A percentile compares a stretch with the other conserved stretches of the same genome.
phyloP scores from a whole-genome alignment of 2,888 invertebrate species.

The Nomada fabriciana region DNA sequence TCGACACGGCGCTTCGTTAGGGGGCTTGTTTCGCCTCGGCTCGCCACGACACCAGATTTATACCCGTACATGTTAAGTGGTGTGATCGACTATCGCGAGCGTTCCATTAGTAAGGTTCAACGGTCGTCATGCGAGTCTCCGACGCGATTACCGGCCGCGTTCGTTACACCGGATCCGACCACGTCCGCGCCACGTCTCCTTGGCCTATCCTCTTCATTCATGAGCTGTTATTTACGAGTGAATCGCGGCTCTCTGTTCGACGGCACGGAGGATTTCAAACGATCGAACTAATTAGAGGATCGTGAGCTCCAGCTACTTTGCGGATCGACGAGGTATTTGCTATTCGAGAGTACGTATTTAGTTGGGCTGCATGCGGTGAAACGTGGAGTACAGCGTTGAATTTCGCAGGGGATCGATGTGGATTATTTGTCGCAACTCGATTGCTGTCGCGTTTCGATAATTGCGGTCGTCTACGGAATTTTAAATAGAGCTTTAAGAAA shows the following conservation, averaged over 20 bases:
- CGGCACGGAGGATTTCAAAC: neutral
- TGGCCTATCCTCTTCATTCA: slow-evolving; percentile 34
- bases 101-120: slow-evolving; percentile 70
- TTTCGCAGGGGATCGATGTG: too few species aligned
- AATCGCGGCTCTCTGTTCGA: neutral
- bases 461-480: too few species aligned
- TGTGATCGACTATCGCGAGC: slow-evolving; percentile 76
- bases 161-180: slow-evolving; percentile 40
- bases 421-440: too few species aligned
- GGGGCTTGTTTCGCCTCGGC: slow-evolving; percentile 68
- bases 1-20: slow-evolving; percentile 79
- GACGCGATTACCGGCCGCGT: slow-evolving; percentile 48
- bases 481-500: too few species aligned
- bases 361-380: neutral
- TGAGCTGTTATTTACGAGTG: slow-evolving; percentile 33
- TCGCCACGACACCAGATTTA: slow-evolving; percentile 69
- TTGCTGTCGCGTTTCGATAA: too few species aligned
- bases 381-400: neutral
- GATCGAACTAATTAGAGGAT: slow-evolving; percentile 28
- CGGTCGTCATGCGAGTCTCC: slow-evolving; percentile 54
- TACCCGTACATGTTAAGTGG: slow-evolving; percentile 76
- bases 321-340: slow-evolving; percentile 5
- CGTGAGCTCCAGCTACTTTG: too few species aligned
- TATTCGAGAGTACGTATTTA: neutral
- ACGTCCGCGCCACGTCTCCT: slow-evolving; percentile 11